Conservation (phyloP, 2,797 vertebrate genomes). For the Aphelocoma californica region DNA sequence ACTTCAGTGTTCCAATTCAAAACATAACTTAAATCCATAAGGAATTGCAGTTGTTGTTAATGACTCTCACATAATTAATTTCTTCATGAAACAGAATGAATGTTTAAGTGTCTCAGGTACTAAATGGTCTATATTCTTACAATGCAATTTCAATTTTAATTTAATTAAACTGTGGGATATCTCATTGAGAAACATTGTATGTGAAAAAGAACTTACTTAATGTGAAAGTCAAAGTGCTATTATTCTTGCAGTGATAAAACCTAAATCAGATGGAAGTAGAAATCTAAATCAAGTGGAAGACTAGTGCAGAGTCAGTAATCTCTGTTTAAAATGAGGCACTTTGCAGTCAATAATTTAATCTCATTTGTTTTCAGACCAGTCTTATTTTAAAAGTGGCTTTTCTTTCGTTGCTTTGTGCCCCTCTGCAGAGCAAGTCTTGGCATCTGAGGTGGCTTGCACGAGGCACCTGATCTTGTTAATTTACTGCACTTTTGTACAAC, state of each 20-base stretch:
- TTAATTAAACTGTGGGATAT: conserved; percentile 61
- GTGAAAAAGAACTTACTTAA: conserved; percentile 13
- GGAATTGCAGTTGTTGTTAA: conserved; percentile 1
- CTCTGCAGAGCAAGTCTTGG: not conserved
- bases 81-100: conserved; percentile 23
- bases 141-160: conserved; percentile 39
- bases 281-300: conserved; percentile 56
- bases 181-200: conserved; percentile 44
- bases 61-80: conserved; percentile 7
- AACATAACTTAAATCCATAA: not conserved
- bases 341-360: not conserved
- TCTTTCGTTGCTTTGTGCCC: not conserved
- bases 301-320: not conserved
- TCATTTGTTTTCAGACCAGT: not conserved
- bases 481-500: not conserved
- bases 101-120: conserved; percentile 5
- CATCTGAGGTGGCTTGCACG: not conserved
- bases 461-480: not conserved
- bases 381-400: not conserved
- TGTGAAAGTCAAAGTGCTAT: conserved; percentile 36
- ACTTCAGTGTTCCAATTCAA: not conserved
- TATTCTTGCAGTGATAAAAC: conserved; percentile 55
- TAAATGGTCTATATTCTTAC: conserved; percentile 36
- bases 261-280: conserved; percentile 57
- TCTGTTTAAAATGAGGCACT: not conserved